Evolutionary conservation across 1,140 invertebrate species (phyloP), one percentile per base, ranked within the genome.

Genomic region (Drosophila kanapiae): DNA sequence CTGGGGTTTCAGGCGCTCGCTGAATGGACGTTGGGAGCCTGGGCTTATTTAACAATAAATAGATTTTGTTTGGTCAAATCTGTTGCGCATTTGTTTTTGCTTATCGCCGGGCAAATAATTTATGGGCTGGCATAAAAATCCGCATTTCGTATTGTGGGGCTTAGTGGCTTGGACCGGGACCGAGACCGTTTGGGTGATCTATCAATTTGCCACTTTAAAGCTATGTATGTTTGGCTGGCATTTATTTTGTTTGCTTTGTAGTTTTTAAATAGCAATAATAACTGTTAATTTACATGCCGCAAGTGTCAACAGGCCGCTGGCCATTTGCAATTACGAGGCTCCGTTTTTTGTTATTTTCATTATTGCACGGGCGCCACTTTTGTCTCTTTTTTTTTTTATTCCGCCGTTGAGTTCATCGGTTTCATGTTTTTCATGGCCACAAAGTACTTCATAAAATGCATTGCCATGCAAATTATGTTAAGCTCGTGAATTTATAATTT

Each of bases 401-500:
- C 56, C 51, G 4, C 48, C n/a, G 4, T 69, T 14, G n/a, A 56
- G 62, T 68, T 71, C 54, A 64, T 69, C 48, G 67, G 61, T 57
- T 67, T 72, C 63, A 38, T 37, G 37, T 64, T 74, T 83, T 84
- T 78, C 80, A 78, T 82, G 82, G 67, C 62, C 85, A 68, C 74
- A 88, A 88, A 90, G 85, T 90, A 88, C 85, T 84, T 78, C 69
- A 88, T 88, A 84, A 84, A 84, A 71, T 84, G 72, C 84, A 90
- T 90, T 87, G 84, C 49, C 80, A 87, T 90, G 84, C 84, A 88
- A 88, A 88, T 88, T 75, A 84, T 88, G 84, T 88, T 88, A 90
- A 88, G 84, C 85, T 90, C 81, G 63, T 88, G 84, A 88, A 88
- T 88, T 84, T 88, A 88, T 88, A 88, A 88, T 88, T 90, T 88